phyloP scores from a whole-genome alignment of 2,113 vertebrate species.

The Pteronura brasiliensis region DNA sequence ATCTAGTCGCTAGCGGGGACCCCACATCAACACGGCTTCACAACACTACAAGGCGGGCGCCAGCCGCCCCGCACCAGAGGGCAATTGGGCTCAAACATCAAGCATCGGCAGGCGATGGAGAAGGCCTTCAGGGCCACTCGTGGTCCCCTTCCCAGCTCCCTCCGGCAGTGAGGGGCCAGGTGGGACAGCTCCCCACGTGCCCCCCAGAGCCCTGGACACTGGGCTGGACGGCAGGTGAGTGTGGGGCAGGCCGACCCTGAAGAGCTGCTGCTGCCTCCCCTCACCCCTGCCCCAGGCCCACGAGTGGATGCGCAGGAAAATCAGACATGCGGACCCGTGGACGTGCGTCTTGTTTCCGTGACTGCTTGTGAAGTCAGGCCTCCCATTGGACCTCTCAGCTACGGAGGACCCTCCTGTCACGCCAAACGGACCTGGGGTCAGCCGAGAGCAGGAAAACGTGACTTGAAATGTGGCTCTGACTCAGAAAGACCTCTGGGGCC shows the following conservation, averaged over 20 bases:
- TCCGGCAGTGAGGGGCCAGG: neutral
- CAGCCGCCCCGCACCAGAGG: neutral
- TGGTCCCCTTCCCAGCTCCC: neutral
- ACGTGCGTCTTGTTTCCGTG: neutral
- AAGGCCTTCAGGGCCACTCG: neutral
- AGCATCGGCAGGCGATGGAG: accelerated
- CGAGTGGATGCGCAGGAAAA: neutral
- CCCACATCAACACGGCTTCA: neutral
- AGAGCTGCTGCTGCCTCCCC: accelerated
- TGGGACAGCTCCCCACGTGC: accelerated
- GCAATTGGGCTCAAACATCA: neutral
- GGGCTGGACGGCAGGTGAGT: neutral
- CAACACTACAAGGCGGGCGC: neutral
- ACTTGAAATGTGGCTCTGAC: neutral
- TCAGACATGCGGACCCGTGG: neutral
- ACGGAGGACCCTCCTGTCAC: too few species aligned
- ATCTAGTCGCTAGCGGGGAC: neutral
- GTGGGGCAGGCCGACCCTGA: neutral
- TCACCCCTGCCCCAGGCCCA: neutral
- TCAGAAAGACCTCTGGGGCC: neutral
- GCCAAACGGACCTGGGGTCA: neutral
- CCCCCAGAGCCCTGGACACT: neutral
- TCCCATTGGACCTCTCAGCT: neutral
- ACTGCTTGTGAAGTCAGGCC: neutral
- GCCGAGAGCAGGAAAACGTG: neutral